Evolutionary conservation across 2,888 invertebrate genomes (phyloP).

Genomic region (Limenitis arthemis): DNA sequence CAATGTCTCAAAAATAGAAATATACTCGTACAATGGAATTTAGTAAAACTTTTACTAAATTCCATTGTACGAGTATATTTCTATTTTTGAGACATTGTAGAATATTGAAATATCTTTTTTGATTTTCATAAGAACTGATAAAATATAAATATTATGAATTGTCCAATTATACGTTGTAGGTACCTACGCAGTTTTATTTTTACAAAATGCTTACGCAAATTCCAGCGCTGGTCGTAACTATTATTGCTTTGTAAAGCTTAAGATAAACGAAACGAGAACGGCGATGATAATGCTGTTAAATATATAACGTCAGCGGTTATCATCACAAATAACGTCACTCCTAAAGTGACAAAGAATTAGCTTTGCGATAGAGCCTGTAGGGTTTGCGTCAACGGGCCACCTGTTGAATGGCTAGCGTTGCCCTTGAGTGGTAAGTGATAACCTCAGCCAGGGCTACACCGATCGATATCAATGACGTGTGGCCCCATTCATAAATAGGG

Average conservation of each 20-base stretch:
- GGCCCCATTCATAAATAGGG: constrained; percentile 67
- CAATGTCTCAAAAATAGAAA: too few relatives aligned
- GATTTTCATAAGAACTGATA: too few relatives aligned
- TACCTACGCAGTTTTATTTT: not conserved
- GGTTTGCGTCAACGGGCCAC: constrained; percentile 55
- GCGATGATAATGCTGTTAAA: constrained; percentile 9
- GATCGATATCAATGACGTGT: constrained; percentile 67
- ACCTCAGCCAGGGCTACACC: constrained; percentile 42
- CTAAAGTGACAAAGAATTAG: constrained; percentile 42
- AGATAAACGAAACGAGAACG: constrained; percentile 8
- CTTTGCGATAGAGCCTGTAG: constrained; percentile 33
- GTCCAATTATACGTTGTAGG: not conserved
- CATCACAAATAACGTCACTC: constrained; percentile 39
- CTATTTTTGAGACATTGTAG: too few relatives aligned
- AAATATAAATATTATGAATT: not conserved
- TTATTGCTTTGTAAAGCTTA: constrained; percentile 10
- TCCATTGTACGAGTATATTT: too few relatives aligned
- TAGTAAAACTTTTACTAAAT: too few relatives aligned
- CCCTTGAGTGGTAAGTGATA: constrained; percentile 56
- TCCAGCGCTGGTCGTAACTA: constrained; percentile 1
- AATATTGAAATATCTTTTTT: too few relatives aligned
- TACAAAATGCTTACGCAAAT: constrained; percentile 13
- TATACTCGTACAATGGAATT: too few relatives aligned
- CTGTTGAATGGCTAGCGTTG: constrained; percentile 53
- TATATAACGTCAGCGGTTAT: constrained; percentile 19